These are phyloP conservation scores for Dioctria rufipes DNA, from an alignment of 2,888 invertebrate genomes.

Conservation along the genomic window DNA sequence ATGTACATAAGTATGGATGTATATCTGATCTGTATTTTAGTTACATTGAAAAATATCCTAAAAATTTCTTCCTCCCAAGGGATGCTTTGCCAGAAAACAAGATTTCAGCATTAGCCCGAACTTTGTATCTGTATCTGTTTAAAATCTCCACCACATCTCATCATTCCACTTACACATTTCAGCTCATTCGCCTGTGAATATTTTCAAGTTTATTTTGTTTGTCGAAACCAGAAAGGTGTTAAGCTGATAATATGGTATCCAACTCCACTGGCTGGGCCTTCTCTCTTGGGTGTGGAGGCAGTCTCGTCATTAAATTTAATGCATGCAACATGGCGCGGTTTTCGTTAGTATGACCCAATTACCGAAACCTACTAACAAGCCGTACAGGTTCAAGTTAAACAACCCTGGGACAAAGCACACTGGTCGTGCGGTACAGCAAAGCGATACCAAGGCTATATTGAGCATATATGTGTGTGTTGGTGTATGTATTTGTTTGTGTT, in stretches of 20 bases:
- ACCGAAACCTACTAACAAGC: slow-evolving; percentile 18
- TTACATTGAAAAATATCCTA: not conserved
- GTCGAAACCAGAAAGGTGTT: slow-evolving; percentile 43
- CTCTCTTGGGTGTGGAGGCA: slow-evolving; percentile 39
- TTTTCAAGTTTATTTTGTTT: slow-evolving; percentile 38
- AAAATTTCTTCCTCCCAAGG: slow-evolving; percentile 16
- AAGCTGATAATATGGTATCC: slow-evolving; percentile 32
- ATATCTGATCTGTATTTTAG: too few species aligned
- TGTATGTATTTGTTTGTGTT: not conserved
- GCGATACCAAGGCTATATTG: not conserved
- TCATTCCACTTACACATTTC: not conserved
- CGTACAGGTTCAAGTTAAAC: slow-evolving; percentile 7
- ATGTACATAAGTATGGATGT: too few species aligned
- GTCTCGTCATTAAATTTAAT: slow-evolving; percentile 51
- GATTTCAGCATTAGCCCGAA: slow-evolving; percentile 42
- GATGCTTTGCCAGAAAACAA: slow-evolving; percentile 39
- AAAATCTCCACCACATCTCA: slow-evolving; percentile 19
- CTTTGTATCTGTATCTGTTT: slow-evolving; percentile 22
- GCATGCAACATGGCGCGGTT: slow-evolving; percentile 53
- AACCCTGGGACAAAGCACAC: not conserved
- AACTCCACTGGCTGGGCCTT: not conserved
- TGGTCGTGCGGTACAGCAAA: not conserved
- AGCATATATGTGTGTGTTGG: not conserved
- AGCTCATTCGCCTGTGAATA: not conserved
- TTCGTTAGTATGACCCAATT: slow-evolving; percentile 48